Percentiles rank a stretch among this genome's conserved stretches.
Evolutionary conservation across 2,797 vertebrate genomes (phyloP).

Genomic region (Acanthurus leucopareius): DNA sequence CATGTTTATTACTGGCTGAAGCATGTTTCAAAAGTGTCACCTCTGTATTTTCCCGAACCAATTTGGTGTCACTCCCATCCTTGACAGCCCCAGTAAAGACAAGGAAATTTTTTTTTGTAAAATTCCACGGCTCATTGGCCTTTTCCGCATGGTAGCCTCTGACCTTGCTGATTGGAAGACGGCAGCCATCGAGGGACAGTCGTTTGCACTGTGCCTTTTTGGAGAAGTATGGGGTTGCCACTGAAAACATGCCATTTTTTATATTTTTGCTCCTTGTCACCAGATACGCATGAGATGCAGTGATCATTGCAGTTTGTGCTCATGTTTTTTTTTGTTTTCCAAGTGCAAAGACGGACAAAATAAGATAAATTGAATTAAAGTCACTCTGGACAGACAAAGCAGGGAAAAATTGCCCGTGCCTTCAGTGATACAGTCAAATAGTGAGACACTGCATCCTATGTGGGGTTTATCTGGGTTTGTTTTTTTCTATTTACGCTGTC

Average conservation of each 20-base stretch:
- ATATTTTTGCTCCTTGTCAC: slow-evolving; percentile 99
- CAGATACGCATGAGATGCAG: slow-evolving; percentile 99
- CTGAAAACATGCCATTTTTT: slow-evolving; percentile 99
- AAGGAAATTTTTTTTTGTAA: slow-evolving; percentile 73
- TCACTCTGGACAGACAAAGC: slow-evolving; percentile 82
- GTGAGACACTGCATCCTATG: slow-evolving; percentile 99
- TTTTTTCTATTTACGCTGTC: slow-evolving; percentile 99
- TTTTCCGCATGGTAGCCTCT: slow-evolving; percentile 78
- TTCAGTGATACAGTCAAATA: slow-evolving; percentile 80
- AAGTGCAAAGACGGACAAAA: slow-evolving; percentile 74
- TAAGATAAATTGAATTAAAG: slow-evolving; percentile 74
- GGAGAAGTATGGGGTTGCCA: slow-evolving; percentile 99
- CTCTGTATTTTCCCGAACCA: slow-evolving; percentile 97
- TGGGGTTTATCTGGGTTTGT: slow-evolving; percentile 98
- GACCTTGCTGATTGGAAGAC: slow-evolving; percentile 78
- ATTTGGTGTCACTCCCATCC: slow-evolving; percentile 88
- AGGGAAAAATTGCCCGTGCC: slow-evolving; percentile 82
- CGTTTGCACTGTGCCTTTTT: slow-evolving; percentile 81
- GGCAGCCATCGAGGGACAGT: slow-evolving; percentile 81
- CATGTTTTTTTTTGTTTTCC: slow-evolving; percentile 80
- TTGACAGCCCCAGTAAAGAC: slow-evolving; percentile 86
- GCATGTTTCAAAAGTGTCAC: slow-evolving; percentile 99
- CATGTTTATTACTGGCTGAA: slow-evolving; percentile 99
- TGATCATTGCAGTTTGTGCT: slow-evolving; percentile 89
- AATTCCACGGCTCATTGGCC: slow-evolving; percentile 80